These are phyloP conservation scores for Rhizoglyphus robini DNA, from an alignment of 1,140 invertebrate species.

Conservation along the genomic window DNA sequence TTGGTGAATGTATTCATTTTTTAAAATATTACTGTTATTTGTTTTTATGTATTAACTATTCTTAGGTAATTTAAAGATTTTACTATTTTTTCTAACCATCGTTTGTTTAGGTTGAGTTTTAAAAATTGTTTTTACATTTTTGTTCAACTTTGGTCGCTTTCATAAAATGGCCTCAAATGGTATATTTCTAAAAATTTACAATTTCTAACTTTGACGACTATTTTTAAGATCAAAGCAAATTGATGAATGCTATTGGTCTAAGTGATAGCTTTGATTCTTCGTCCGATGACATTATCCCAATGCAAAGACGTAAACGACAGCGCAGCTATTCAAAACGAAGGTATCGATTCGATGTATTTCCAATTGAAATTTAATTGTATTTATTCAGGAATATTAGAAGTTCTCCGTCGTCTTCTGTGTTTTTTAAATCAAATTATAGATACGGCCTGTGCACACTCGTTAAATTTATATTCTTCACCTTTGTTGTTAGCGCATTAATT, in stretches of 20 bases:
- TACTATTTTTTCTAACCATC: no score
- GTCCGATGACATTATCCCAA: conserved; percentile 4
- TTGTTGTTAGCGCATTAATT: not conserved
- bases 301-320: conserved; percentile 10
- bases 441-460: not conserved
- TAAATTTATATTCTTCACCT: conserved; percentile 2
- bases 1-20: no score
- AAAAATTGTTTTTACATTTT: not conserved
- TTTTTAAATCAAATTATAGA: not conserved
- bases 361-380: conserved; percentile 6
- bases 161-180: not conserved
- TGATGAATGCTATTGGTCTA: conserved; percentile 7
- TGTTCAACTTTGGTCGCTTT: not conserved
- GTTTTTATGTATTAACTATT: no score
- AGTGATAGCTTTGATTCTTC: conserved; percentile 12
- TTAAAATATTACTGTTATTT: no score
- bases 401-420: not conserved
- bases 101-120: no score
- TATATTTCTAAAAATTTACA: not conserved
- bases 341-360: not conserved
- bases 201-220: not conserved
- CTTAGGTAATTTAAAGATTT: no score
- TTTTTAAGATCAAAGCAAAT: not conserved
- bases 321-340: conserved; percentile 1
- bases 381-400: not conserved